Base-by-base conservation (phyloP, 2,797 vertebrate genomes). In the Scleropages formosus region DNA sequence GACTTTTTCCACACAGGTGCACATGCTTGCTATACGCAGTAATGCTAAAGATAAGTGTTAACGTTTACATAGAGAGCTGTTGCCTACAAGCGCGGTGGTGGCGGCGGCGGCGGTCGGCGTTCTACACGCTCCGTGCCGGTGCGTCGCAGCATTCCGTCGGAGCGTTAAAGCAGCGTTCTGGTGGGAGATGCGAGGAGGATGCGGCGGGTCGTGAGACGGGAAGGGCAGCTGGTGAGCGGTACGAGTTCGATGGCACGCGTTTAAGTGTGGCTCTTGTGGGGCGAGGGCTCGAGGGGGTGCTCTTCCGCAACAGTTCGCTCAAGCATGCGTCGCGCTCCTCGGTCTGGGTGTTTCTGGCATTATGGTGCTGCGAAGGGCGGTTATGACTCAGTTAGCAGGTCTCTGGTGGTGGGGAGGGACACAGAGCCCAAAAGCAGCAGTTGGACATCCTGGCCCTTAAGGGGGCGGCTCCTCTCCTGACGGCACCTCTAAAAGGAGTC, bases 401-500 rank as follows among this genome's bases (percentile, higher is more conserved):
- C 44, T 53, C 39, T 82, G 61, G 59, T 74, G 49, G 60, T 39
- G 44, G 51, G 49, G 60, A 39, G 44, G 51, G 4, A 20, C 44
- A 24, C 51, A 20, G 66, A 44, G 51, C 39, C 62, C 72, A 46
- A 68, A 39, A 73, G 74, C 24, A 22, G 49, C 13, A 72, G 72
- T 60, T 18, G 77, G 70, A 81, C 51, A 62, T 73, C 61, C 13
- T n/a, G 76, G 73, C 75, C 65, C 15, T 46, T 64, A 63, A 74
- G 73, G 1, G 62, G 46, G 51, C 72, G 69, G 61, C 63, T 73
- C 64, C 75, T 53, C 47, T 3, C 59, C 51, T 71, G n/a, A 74
- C 78, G 84, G 85, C 83, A 80, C 86, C 86, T 90, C 87, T 88
- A 91, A 77, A 89, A 77, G 66, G 90, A 89, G 82, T 95, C 94